These are phyloP conservation scores for Drosophila ezoana DNA, from an alignment of 2,888 invertebrate genomes.

Conservation along the genomic window DNA sequence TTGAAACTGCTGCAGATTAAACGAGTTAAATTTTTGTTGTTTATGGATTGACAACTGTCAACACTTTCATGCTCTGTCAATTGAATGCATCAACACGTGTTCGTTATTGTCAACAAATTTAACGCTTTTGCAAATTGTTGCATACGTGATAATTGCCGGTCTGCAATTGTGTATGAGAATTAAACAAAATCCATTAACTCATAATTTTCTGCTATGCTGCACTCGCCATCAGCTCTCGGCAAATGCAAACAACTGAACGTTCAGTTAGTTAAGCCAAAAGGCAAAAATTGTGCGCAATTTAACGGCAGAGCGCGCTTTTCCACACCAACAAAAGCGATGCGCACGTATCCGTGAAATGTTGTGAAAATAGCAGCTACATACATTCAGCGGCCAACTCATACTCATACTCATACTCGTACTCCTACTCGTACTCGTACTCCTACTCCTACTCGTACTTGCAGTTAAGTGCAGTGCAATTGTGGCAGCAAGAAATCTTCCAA, in stretches of 20 bases:
- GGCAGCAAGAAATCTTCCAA: constrained; percentile 56
- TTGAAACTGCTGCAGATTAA: constrained; percentile 50
- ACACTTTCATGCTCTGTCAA: constrained; percentile 76
- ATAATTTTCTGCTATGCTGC: constrained; percentile 79
- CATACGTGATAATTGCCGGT: constrained; percentile 35
- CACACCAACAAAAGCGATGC: constrained; percentile 57
- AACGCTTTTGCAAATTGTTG: constrained; percentile 58
- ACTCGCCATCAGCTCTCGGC: constrained; percentile 33
- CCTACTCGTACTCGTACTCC: constrained; percentile 4
- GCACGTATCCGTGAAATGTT: constrained; percentile 81
- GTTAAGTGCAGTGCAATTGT: constrained; percentile 55
- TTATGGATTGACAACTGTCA: constrained; percentile 47
- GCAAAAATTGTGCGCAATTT: constrained; percentile 77
- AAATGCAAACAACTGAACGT: constrained; percentile 67
- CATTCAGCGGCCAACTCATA: constrained; percentile 25
- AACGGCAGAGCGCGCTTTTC: constrained; percentile 76
- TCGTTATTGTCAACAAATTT: constrained; percentile 44
- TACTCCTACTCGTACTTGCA: constrained; percentile 23
- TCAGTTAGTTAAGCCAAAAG: constrained; percentile 78
- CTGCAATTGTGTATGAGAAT: constrained; percentile 41
- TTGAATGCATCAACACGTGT: constrained; percentile 34
- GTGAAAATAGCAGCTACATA: constrained; percentile 67
- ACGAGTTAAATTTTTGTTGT: constrained; percentile 36
- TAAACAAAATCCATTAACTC: constrained; percentile 79
- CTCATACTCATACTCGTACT: constrained; percentile 4